Percentiles rank a stretch among this genome's conserved stretches.
These are phyloP conservation scores for Heteromurus nitidus DNA, from an alignment of 2,888 invertebrate species.

Conservation along the genomic window DNA sequence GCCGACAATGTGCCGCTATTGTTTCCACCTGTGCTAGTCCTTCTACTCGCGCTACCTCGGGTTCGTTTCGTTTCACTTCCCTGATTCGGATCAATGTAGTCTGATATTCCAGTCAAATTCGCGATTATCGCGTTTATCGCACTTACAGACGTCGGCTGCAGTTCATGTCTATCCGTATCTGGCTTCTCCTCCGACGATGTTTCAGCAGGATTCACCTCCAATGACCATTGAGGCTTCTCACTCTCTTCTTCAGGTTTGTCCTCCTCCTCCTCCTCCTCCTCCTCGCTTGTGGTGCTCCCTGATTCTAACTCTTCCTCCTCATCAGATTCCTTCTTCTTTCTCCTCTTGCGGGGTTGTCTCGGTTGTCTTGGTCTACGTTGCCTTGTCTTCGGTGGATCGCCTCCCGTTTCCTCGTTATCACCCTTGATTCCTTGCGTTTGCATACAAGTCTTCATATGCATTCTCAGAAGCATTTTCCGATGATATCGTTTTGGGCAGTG, in stretches of 20 bases:
- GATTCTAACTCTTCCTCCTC: conserved; percentile 10
- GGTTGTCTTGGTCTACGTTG: background rate
- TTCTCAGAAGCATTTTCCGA: background rate
- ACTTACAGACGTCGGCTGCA: background rate
- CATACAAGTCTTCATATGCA: conserved; percentile 5
- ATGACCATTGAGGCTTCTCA: background rate
- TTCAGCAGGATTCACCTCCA: background rate
- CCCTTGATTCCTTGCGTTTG: background rate
- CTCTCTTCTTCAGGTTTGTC: background rate
- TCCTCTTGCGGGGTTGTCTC: background rate
- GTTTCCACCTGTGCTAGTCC: background rate
- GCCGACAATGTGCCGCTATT: background rate
- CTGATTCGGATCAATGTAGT: background rate
- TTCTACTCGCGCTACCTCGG: background rate
- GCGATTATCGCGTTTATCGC: background rate
- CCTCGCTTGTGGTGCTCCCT: background rate
- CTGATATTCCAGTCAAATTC: background rate
- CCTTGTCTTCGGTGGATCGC: background rate
- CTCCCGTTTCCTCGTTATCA: background rate
- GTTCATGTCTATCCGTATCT: background rate
- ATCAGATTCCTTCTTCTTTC: background rate
- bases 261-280: background rate
- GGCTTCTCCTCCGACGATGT: conserved; percentile 13
- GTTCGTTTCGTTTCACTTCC: background rate
- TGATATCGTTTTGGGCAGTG: background rate